Evolutionary conservation across 2,113 vertebrate genomes (phyloP).

Genomic region (Psophia crepitans): DNA sequence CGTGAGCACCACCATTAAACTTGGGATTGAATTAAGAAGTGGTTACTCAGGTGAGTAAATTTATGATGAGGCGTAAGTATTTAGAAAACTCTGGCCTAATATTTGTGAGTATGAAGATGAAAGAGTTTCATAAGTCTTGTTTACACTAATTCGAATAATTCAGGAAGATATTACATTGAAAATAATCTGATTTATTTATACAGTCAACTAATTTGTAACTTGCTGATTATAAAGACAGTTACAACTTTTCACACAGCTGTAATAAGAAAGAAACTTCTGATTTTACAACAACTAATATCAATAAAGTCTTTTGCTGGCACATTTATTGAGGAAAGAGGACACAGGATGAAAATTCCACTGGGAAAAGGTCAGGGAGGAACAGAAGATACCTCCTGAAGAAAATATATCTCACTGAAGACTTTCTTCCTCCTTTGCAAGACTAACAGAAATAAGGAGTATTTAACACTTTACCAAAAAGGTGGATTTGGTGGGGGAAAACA

Average conservation of each 20-base stretch:
- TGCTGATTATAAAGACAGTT: background rate
- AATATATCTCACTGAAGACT: conserved; percentile 48
- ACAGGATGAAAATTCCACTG: conserved; percentile 29
- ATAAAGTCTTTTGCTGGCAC: conserved; percentile 16
- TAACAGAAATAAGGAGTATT: conserved; percentile 36
- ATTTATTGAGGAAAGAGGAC: conserved; percentile 43
- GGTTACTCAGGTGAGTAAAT: background rate
- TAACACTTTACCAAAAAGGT: conserved; percentile 35
- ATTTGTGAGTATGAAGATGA: background rate
- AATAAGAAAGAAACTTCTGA: conserved; percentile 1
- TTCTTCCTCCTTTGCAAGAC: conserved; percentile 36
- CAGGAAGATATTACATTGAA: background rate
- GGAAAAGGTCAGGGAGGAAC: conserved; percentile 60
- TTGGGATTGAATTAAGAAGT: background rate
- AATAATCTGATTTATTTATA: background rate
- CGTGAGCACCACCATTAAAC: background rate
- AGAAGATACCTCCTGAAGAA: conserved; percentile 65
- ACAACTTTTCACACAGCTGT: background rate
- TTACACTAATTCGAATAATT: background rate
- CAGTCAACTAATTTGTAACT: background rate
- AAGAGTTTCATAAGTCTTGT: background rate
- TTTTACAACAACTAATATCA: background rate
- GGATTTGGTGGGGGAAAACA: conserved; percentile 47
- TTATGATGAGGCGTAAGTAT: background rate
- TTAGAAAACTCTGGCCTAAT: background rate